Conservation (phyloP, 2,113 vertebrate genomes). For the Globicephala melas region DNA sequence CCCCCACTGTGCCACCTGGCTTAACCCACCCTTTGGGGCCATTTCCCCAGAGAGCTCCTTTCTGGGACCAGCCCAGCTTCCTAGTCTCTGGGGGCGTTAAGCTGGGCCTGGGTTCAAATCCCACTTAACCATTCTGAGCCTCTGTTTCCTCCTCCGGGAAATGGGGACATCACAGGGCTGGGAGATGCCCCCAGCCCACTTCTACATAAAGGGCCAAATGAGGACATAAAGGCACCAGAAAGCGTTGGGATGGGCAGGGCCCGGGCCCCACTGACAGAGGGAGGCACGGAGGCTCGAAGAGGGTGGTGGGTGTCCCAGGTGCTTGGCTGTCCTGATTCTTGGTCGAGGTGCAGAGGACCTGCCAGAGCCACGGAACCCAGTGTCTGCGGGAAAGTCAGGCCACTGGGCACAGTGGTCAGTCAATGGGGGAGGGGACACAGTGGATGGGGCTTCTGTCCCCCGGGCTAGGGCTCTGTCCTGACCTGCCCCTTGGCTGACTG, state of each 20-base stretch:
- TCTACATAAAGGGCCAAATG: neutral
- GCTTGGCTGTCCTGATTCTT: neutral
- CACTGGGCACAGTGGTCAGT: fast-evolving
- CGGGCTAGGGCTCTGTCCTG: neutral
- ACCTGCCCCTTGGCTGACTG: neutral
- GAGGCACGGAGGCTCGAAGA: fast-evolving
- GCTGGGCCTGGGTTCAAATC: neutral
- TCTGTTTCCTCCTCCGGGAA: neutral
- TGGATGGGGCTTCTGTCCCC: fast-evolving
- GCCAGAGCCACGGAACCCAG: neutral
- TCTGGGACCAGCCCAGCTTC: no score
- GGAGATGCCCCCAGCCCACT: neutral
- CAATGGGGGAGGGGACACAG: fast-evolving
- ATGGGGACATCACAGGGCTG: no score
- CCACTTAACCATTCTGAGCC: neutral
- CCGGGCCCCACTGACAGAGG: neutral
- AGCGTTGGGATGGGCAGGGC: fast-evolving
- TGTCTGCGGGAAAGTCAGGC: fast-evolving
- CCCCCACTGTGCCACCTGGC: neutral
- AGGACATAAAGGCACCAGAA: neutral
- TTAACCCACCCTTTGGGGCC: neutral
- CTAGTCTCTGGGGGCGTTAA: neutral
- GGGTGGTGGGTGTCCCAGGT: neutral
- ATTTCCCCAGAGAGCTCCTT: neutral
- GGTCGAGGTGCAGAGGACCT: neutral